phyloP scores from a whole-genome alignment of 2,888 invertebrate species.

The Hetaerina titia region DNA sequence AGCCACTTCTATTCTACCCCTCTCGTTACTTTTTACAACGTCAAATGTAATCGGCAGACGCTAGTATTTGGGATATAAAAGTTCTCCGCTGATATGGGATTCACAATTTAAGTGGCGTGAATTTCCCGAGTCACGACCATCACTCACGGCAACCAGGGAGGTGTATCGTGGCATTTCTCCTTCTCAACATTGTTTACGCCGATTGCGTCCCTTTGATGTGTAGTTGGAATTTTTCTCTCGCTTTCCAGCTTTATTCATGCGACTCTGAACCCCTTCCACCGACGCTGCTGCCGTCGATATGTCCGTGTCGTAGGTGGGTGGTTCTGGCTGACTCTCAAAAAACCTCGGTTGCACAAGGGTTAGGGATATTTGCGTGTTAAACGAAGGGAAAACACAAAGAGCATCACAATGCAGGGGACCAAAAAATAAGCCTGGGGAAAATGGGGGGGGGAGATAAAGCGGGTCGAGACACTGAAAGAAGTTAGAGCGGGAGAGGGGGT shows the following conservation, averaged over 20 bases:
- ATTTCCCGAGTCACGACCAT: not conserved
- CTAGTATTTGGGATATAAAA: not conserved
- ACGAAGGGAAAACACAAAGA: conserved; percentile 25
- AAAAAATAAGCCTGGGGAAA: not conserved
- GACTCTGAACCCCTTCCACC: not conserved
- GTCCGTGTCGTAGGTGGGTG: not conserved
- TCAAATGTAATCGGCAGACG: not conserved
- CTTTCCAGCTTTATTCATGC: not conserved
- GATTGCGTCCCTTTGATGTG: not conserved
- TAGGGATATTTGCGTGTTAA: conserved; percentile 27
- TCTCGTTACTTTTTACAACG: not conserved
- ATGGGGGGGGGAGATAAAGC: conserved; percentile 16
- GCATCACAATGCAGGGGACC: not conserved
- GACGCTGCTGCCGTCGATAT: not conserved
- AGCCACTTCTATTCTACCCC: not conserved
- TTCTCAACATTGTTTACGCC: conserved; percentile 1
- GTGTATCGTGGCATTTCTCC: not conserved
- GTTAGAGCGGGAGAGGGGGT: not conserved
- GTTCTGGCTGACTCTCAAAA: not conserved
- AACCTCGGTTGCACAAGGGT: conserved; percentile 18
- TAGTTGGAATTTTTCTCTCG: not conserved
- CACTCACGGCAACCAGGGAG: conserved; percentile 23
- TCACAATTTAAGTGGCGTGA: conserved; percentile 25
- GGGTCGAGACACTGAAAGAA: conserved; percentile 37
- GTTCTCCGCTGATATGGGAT: not conserved